These are phyloP conservation scores for Drosophila rubida DNA, from an alignment of 2,888 invertebrate genomes.

Conservation along the genomic window DNA sequence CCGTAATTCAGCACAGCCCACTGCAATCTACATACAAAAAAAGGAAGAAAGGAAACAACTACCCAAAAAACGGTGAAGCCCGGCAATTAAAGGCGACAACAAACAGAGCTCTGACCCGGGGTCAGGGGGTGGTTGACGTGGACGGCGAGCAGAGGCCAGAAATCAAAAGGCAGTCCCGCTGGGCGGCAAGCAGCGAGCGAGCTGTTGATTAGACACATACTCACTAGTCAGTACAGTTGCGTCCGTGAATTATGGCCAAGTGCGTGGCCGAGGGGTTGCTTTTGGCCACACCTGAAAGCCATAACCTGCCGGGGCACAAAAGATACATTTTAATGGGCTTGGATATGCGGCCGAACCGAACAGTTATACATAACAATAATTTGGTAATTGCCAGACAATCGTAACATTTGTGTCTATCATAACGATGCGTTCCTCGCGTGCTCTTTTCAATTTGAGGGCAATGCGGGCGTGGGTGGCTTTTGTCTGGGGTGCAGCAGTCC, in stretches of 20 bases:
- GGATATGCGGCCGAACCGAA: constrained; percentile 60
- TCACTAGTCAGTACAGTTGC: constrained; percentile 73
- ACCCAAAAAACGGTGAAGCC: constrained; percentile 38
- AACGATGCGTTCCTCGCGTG: constrained; percentile 65
- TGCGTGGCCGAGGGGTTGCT: constrained; percentile 26
- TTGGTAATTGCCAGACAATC: constrained; percentile 79
- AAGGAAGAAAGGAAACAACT: constrained; percentile 28
- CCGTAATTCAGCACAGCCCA: constrained; percentile 59
- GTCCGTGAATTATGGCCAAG: constrained; percentile 62
- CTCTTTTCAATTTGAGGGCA: constrained; percentile 69
- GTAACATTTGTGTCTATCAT: constrained; percentile 67
- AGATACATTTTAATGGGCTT: constrained; percentile 71
- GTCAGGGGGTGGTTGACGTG: constrained; percentile 65
- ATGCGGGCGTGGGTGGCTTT: constrained; percentile 54
- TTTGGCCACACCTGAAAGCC: constrained; percentile 68
- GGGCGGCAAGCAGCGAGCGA: constrained; percentile 43
- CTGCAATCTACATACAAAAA: constrained; percentile 63
- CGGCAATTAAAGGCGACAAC: constrained; percentile 78
- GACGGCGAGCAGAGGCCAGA: constrained; percentile 51
- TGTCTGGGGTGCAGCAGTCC: constrained; percentile 7
- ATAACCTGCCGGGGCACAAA: constrained; percentile 69
- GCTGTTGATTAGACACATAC: constrained; percentile 59
- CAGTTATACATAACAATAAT: constrained; percentile 78
- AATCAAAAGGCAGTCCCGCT: constrained; percentile 73
- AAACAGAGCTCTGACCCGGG: constrained; percentile 63